Evolutionary conservation across 2,113 vertebrate species (phyloP).

Genomic region (Tinamus guttatus): DNA sequence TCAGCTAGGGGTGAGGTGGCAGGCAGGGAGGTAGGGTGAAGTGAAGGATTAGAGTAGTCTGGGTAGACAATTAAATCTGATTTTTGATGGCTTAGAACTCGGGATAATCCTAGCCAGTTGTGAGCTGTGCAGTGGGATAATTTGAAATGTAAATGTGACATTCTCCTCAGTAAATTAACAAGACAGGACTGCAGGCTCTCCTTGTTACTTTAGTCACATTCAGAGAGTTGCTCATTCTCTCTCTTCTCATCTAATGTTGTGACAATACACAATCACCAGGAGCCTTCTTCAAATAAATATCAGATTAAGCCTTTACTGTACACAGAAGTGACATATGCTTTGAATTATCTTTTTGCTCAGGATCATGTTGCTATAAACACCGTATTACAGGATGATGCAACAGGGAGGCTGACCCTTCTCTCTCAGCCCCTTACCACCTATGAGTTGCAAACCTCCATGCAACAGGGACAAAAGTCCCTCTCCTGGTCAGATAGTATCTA

Average conservation of each 20-base stretch:
- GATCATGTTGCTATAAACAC: constrained; percentile 50
- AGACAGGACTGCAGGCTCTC: constrained; percentile 77
- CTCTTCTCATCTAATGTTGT: constrained; percentile 53
- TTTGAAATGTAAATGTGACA: constrained; percentile 86
- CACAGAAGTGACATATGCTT: constrained; percentile 59
- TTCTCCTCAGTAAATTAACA: constrained; percentile 80
- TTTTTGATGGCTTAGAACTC: constrained; percentile 65
- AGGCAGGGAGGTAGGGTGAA: neutral
- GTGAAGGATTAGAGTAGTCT: constrained; percentile 53
- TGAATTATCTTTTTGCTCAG: constrained; percentile 50
- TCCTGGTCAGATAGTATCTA: neutral
- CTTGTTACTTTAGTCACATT: constrained; percentile 73
- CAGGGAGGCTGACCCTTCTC: neutral
- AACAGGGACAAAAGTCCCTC: neutral
- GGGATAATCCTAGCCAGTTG: constrained; percentile 67
- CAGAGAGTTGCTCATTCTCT: constrained; percentile 36
- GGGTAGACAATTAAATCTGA: constrained; percentile 63
- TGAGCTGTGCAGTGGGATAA: constrained; percentile 71
- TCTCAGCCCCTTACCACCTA: neutral
- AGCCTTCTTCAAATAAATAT: constrained; percentile 70
- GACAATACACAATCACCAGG: constrained; percentile 75
- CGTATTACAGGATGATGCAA: neutral
- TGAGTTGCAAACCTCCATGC: neutral
- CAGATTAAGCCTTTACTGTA: constrained; percentile 51
- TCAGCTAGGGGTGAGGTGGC: neutral